Conservation (phyloP, 2,797 vertebrate species). For the Fratercula arctica region DNA sequence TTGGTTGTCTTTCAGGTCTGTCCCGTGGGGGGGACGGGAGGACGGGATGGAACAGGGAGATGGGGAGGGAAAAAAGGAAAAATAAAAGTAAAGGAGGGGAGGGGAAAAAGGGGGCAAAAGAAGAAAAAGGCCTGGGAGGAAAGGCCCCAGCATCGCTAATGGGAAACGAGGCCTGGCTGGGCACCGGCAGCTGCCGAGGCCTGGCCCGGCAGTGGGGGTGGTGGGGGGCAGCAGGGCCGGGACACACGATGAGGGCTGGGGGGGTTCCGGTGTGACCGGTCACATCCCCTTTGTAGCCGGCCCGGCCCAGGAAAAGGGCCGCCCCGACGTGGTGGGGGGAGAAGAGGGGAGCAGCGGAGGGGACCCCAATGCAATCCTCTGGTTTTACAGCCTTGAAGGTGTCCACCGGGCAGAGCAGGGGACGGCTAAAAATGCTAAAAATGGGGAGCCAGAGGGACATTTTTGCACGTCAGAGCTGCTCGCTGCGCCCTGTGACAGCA, state of each 20-base stretch:
- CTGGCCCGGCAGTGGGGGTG: neutral
- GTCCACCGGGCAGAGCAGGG: neutral
- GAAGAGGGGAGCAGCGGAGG: accelerated
- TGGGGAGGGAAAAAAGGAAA: no score
- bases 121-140: neutral
- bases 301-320: accelerated
- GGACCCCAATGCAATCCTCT: accelerated
- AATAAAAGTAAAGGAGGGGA: no score
- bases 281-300: neutral
- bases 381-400: neutral
- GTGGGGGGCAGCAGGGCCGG: no score
- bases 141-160: neutral
- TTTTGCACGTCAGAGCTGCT: neutral
- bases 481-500: neutral
- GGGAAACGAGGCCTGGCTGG: neutral
- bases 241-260: neutral
- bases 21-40: accelerated
- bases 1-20: neutral
- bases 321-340: accelerated
- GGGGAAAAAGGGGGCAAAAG: neutral
- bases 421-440: neutral
- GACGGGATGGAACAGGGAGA: no score
- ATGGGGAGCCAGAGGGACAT: neutral
- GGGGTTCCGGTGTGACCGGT: accelerated
- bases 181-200: neutral